Evolutionary conservation across 1,140 invertebrate genomes (phyloP).

Genomic region (Gryon sp.): DNA sequence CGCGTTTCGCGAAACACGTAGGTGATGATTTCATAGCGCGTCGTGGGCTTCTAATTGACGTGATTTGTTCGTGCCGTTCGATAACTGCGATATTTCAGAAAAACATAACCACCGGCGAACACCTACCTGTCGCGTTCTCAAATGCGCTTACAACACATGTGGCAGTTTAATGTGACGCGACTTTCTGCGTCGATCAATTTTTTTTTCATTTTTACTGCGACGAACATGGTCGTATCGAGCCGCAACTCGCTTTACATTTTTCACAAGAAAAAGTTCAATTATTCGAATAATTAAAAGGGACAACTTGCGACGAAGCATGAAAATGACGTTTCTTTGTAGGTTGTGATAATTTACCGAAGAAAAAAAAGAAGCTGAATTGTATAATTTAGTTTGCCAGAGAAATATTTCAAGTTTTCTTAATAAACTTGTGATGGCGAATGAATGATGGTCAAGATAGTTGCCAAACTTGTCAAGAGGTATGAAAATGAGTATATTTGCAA

Average conservation of each 20-base stretch:
- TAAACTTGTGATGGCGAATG: too few species aligned
- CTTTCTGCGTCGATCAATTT: slow-evolving; percentile 10
- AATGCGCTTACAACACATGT: slow-evolving; percentile 46
- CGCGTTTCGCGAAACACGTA: slow-evolving; percentile 39
- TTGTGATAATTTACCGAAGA: neutral
- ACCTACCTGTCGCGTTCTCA: slow-evolving; percentile 46
- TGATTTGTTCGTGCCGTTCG: slow-evolving; percentile 50
- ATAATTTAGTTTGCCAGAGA: too few species aligned
- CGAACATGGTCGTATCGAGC: slow-evolving; percentile 17
- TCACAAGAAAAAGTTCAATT: slow-evolving; percentile 16
- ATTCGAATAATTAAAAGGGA: slow-evolving; percentile 47
- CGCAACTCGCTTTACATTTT: slow-evolving; percentile 40
- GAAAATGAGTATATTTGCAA: too few species aligned
- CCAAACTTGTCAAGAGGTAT: too few species aligned
- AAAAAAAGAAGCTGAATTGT: too few species aligned
- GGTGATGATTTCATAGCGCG: slow-evolving; percentile 57
- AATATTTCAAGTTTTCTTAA: too few species aligned
- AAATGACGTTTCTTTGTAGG: neutral
- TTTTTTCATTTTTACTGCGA: slow-evolving; percentile 17
- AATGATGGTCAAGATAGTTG: too few species aligned
- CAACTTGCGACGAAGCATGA: neutral
- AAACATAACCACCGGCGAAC: slow-evolving; percentile 53
- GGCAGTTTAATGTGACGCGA: slow-evolving; percentile 49
- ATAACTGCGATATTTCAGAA: slow-evolving; percentile 45
- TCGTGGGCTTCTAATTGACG: slow-evolving; percentile 61